Evolutionary conservation across 2,113 vertebrate genomes (phyloP), one percentile per base, ranked within the genome.

Genomic region (Tragulus kanchil): DNA sequence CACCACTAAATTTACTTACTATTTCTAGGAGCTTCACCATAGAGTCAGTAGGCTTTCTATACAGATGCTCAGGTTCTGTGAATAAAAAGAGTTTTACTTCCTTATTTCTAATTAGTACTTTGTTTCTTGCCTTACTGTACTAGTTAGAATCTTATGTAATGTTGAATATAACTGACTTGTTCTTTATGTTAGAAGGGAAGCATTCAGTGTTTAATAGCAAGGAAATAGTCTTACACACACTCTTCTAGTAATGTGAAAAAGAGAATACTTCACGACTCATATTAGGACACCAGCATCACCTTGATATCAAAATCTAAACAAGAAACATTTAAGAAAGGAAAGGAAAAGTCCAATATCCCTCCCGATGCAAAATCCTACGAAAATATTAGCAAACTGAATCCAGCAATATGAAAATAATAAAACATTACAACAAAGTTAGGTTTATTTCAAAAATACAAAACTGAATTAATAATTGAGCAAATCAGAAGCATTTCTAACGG

Each of bases 21-120:
- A 77, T 77, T 93, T 93, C 82, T 85, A 93, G 82, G 58, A 25
- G 12, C 25, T 85, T 93, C 62, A 93, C 31, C 48, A 85, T 64
- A 85, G 82, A 93, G 21, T 85, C 48, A 77, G 48, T 73, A 61
- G 21, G 3, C 21, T 84, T 82, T 84, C 56, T 52, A 92, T 52
- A 52, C 15, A 3, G 65, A 92, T 73, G 15, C 23, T 71, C 67
- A 73, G 59, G 21, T 84, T 73, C 65, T 84, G 42, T 92, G 65
- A 92, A 84, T 45, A 78, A 85, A 77, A 84, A 75, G n/a, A 88
- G 42, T 92, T 61, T 84, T 64, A 85, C 59, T 65, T 73, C 45
- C 81, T 84, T 78, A 75, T 65, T 64, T 85, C 31, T 92, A 85
- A 93, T 84, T 64, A 36, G 21, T 64, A 67, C 71, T 62, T 83